These are phyloP conservation scores for Heliconius hermathena DNA, from an alignment of 1,140 invertebrate genomes.

Conservation along the genomic window DNA sequence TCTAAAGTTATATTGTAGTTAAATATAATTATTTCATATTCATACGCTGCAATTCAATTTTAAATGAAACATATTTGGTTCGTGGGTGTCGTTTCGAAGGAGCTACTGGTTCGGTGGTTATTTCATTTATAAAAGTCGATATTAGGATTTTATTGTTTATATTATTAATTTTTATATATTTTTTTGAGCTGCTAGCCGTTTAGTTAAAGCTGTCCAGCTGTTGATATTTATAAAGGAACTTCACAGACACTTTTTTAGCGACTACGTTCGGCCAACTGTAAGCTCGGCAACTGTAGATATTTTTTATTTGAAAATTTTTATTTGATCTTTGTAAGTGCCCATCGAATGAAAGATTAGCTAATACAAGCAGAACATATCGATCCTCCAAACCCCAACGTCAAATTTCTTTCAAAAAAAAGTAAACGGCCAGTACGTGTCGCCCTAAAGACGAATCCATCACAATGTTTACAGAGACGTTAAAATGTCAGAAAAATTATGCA, in stretches of 20 bases:
- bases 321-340: neutral
- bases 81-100: neutral
- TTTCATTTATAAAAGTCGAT: neutral
- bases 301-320: no score
- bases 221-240: neutral
- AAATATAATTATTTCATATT: constrained; percentile 4
- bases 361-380: neutral
- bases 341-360: neutral
- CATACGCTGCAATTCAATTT: neutral
- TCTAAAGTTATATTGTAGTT: neutral
- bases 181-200: neutral
- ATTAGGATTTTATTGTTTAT: neutral
- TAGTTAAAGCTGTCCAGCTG: no score
- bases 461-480: constrained; percentile 13
- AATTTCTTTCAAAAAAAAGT: neutral
- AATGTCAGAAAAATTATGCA: constrained; percentile 17
- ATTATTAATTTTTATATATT: neutral
- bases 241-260: neutral
- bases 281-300: no score
- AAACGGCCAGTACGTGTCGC: neutral
- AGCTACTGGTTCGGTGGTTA: neutral
- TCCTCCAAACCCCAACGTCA: neutral
- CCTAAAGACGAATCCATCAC: constrained; percentile 5
- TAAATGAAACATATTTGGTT: neutral
- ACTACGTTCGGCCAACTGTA: neutral